Percentiles rank a stretch among this genome's conserved stretches.
These are phyloP conservation scores for Endotricha flammealis DNA, from an alignment of 2,888 invertebrate genomes.

Conservation along the genomic window DNA sequence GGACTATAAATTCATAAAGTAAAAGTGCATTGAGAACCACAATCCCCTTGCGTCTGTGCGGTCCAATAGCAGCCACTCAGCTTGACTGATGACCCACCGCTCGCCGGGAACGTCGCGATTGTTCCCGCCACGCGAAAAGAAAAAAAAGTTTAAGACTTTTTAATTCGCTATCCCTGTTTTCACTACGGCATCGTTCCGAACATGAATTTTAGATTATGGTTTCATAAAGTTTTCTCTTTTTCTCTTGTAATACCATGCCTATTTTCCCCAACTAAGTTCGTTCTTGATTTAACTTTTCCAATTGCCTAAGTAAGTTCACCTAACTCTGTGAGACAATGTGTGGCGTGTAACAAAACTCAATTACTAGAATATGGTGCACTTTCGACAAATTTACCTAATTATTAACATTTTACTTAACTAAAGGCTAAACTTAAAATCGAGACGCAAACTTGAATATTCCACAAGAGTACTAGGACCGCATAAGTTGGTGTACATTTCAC, in stretches of 20 bases:
- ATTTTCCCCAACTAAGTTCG: slow-evolving; percentile 1
- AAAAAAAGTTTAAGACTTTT: slow-evolving; percentile 19
- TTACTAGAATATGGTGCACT: background rate
- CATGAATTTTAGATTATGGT: slow-evolving; percentile 23
- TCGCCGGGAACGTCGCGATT: slow-evolving; percentile 38
- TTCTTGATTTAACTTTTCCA: slow-evolving; percentile 4
- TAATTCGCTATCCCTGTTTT: slow-evolving; percentile 22
- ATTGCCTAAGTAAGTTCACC: background rate
- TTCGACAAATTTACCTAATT: background rate
- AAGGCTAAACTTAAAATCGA: slow-evolving; percentile 1
- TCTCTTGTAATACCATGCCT: slow-evolving; percentile 1
- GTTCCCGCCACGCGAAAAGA: slow-evolving; percentile 29
- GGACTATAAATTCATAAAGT: slow-evolving; percentile 50
- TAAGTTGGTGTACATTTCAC: slow-evolving; percentile 49
- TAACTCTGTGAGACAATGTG: background rate
- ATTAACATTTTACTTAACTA: background rate
- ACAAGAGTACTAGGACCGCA: background rate
- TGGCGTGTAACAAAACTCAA: background rate
- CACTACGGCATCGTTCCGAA: slow-evolving; percentile 17
- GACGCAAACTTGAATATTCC: slow-evolving; percentile 1
- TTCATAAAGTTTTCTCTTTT: slow-evolving; percentile 14
- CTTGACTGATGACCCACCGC: slow-evolving; percentile 46
- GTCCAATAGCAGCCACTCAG: slow-evolving; percentile 50
- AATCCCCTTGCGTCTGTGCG: slow-evolving; percentile 38
- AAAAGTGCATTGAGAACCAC: slow-evolving; percentile 55